Conservation (phyloP, 2,113 vertebrate species). For the Raja brachyura region DNA sequence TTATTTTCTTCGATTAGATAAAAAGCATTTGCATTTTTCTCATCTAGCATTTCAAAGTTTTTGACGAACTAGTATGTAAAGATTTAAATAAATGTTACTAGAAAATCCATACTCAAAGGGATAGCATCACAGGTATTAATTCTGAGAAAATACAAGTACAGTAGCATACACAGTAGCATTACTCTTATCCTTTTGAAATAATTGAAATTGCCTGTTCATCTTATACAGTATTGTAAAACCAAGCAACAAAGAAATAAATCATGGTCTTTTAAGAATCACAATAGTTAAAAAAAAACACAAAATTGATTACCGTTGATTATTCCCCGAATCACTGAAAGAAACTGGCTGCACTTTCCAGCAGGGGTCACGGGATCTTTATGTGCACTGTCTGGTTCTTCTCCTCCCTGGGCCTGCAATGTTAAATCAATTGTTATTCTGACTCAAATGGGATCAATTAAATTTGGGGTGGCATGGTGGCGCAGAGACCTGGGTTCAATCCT, state of each 20-base stretch:
- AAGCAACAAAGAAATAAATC: not conserved
- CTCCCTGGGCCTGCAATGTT: not conserved
- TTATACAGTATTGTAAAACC: not conserved
- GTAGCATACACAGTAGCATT: not conserved
- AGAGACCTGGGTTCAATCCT: too few relatives aligned
- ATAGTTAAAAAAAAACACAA: too few relatives aligned
- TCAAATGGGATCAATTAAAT: not conserved
- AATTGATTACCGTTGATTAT: not conserved
- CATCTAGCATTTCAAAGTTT: not conserved
- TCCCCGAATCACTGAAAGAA: not conserved
- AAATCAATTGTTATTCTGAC: not conserved
- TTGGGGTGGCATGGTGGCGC: too few relatives aligned
- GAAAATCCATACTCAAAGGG: not conserved
- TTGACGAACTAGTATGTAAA: not conserved
- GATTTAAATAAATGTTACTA: not conserved
- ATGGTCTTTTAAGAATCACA: not conserved
- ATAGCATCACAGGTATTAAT: not conserved
- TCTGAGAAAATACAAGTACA: not conserved
- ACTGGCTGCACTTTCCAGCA: not conserved
- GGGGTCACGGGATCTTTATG: not conserved
- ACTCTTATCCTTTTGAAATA: not conserved
- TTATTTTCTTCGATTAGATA: not conserved
- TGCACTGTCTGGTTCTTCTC: not conserved
- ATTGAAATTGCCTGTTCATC: not conserved
- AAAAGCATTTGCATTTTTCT: not conserved